phyloP scores from a whole-genome alignment of 30 jellyfish, hydroid and myxozoan species.

The Aurelia aurita complex sp. Pacific region DNA sequence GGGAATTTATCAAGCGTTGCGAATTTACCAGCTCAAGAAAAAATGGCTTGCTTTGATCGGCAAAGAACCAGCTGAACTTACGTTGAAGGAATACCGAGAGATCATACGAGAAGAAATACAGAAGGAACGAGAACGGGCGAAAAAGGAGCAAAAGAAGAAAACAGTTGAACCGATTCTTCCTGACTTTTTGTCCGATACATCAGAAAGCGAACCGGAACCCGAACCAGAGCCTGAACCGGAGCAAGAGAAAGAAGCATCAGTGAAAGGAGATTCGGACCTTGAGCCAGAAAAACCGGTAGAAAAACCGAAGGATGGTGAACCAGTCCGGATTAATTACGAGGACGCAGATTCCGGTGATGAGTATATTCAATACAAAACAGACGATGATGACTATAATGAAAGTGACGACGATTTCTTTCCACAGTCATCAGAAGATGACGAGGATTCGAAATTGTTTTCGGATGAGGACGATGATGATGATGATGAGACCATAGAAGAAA shows the following conservation, averaged over 20 bases:
- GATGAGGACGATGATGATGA: slow-evolving; percentile 67
- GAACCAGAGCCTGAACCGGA: slow-evolving; percentile 23
- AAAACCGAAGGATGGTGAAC: slow-evolving; percentile 48
- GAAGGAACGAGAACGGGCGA: slow-evolving; percentile 30
- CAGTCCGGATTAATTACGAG: slow-evolving; percentile 45
- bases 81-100: slow-evolving; percentile 44
- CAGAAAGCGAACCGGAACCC: slow-evolving; percentile 27
- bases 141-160: slow-evolving; percentile 50
- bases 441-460: slow-evolving; percentile 23
- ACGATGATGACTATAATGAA: slow-evolving; percentile 67
- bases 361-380: slow-evolving; percentile 51
- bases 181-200: slow-evolving; percentile 5
- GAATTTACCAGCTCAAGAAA: slow-evolving; percentile 59
- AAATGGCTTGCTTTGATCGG: slow-evolving; percentile 53
- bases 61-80: slow-evolving; percentile 33
- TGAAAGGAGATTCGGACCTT: slow-evolving; percentile 22
- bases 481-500: slow-evolving; percentile 15
- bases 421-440: slow-evolving; percentile 57
- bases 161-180: slow-evolving; percentile 22
- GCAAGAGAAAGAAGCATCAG: slow-evolving; percentile 18
- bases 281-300: slow-evolving; percentile 14
- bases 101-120: slow-evolving; percentile 46
- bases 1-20: slow-evolving; percentile 74
- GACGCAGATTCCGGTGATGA: slow-evolving; percentile 33
- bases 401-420: slow-evolving; percentile 54